Conservation (phyloP, 2,113 vertebrate genomes). For the Merops nubicus region DNA sequence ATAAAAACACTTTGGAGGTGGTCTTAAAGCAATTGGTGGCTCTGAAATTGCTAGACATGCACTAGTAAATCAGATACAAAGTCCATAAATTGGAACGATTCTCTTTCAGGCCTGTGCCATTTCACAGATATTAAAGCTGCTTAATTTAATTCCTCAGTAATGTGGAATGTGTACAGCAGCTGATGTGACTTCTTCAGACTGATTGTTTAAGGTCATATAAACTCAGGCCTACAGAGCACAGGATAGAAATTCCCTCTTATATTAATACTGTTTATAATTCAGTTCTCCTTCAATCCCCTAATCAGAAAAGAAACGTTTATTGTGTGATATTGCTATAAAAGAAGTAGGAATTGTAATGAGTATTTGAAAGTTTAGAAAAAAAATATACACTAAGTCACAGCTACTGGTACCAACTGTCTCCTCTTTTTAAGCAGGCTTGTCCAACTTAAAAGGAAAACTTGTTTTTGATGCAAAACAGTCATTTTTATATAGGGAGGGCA, state of each 20-base stretch:
- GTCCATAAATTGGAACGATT: constrained; percentile 43
- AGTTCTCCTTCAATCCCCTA: constrained; percentile 12
- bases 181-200: constrained; percentile 54
- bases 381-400: constrained; percentile 11
- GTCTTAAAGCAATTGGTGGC: constrained; percentile 57
- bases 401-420: neutral
- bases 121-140: constrained; percentile 55
- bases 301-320: constrained; percentile 20
- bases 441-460: constrained; percentile 27
- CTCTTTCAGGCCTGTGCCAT: constrained; percentile 34
- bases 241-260: constrained; percentile 13
- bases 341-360: constrained; percentile 34
- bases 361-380: neutral
- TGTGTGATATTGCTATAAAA: neutral
- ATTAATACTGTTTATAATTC: constrained; percentile 47
- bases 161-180: constrained; percentile 54
- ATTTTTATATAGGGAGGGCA: neutral
- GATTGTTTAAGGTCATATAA: constrained; percentile 52
- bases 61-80: constrained; percentile 59
- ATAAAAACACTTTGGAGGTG: constrained; percentile 63
- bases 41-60: constrained; percentile 35
- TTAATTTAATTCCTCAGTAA: constrained; percentile 46
- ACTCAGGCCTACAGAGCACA: neutral
- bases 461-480: neutral
- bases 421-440: constrained; percentile 30